Evolutionary conservation across 1,140 invertebrate genomes (phyloP), one percentile per base, ranked within the genome.

Genomic region (Leptopilina clavipes): DNA sequence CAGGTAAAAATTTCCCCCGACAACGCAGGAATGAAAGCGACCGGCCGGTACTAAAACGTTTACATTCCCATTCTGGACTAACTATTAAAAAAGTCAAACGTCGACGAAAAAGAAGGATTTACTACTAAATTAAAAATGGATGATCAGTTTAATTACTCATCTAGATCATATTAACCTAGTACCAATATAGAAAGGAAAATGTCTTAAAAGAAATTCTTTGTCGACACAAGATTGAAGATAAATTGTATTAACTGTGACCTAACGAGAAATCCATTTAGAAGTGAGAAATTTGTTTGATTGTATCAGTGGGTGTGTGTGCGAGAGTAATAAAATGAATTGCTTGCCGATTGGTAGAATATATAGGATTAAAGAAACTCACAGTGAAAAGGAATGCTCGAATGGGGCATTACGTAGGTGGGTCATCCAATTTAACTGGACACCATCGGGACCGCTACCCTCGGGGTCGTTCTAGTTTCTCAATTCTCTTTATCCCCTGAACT

Each of bases 361-460:
- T 52, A 52, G 48, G 48, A 52, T 52, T 52, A 52, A 52, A 52
- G 48, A 52, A 52, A 52, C 48, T 12, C 48, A 52, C 48, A 52
- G 48, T 52, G 48, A 52, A 52, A 52, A 52, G 48, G 48, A 52
- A 31, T 52, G 48, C 8, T 52, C 14, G 48, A 52, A 52, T 52
- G 48, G 48, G 48, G 48, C 48, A 52, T 52, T 52, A 52, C 14
- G 48, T 52, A 52, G 48, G 48, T 52, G 48, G 48, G 48, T 52
- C 48, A 52, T 52, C 48, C 48, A 52, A 52, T 52, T 52, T 52
- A 52, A 52, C 48, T 52, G 48, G 48, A 52, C 48, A 52, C 48
- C 48, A 52, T 17, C 48, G 48, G 48, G 48, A 52, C 48, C 17
- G n/a, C 6, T 52, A 17, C 48, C 48, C 48, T 52, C 48, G n/a